Evolutionary conservation across 2,888 invertebrate species (phyloP).

Genomic region (Zelleria hepariella): DNA sequence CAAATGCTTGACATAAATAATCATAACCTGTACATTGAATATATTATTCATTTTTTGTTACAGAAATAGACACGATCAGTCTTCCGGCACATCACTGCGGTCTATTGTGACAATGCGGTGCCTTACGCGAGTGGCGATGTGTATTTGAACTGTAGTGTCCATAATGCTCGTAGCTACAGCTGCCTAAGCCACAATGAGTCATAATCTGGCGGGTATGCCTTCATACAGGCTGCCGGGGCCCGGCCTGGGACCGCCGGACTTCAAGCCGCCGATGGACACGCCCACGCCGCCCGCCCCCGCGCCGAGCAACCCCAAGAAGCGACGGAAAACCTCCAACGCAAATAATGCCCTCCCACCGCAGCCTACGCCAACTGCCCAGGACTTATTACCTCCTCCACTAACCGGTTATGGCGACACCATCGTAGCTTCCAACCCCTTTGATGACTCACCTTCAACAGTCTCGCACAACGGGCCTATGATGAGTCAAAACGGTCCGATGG

Average conservation of each 20-base stretch:
- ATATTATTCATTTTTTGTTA: slow-evolving; percentile 36
- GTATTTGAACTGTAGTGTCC: slow-evolving; percentile 20
- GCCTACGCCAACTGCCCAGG: slow-evolving; percentile 80
- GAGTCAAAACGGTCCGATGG: slow-evolving; percentile 77
- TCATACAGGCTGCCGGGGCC: slow-evolving; percentile 83
- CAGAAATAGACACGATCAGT: slow-evolving; percentile 63
- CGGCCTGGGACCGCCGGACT: slow-evolving; percentile 79
- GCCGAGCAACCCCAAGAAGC: slow-evolving; percentile 89
- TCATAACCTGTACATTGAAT: background rate
- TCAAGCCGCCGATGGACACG: slow-evolving; percentile 80
- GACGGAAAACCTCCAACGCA: slow-evolving; percentile 84
- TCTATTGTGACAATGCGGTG: slow-evolving; percentile 55
- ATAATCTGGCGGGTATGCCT: slow-evolving; percentile 85
- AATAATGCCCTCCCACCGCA: slow-evolving; percentile 76
- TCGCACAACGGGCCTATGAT: slow-evolving; percentile 74
- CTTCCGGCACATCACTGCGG: slow-evolving; percentile 51
- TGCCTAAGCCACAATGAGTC: slow-evolving; percentile 76
- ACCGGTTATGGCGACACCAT: slow-evolving; percentile 94
- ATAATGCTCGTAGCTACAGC: slow-evolving; percentile 54
- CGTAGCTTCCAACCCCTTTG: slow-evolving; percentile 95
- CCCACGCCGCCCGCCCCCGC: slow-evolving; percentile 80
- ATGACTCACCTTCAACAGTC: slow-evolving; percentile 84
- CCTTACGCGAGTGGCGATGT: slow-evolving; percentile 41
- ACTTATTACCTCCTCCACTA: slow-evolving; percentile 87
- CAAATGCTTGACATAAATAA: background rate